Conservation (phyloP, 2,797 vertebrate genomes). For the Aldrovandia affinis region DNA sequence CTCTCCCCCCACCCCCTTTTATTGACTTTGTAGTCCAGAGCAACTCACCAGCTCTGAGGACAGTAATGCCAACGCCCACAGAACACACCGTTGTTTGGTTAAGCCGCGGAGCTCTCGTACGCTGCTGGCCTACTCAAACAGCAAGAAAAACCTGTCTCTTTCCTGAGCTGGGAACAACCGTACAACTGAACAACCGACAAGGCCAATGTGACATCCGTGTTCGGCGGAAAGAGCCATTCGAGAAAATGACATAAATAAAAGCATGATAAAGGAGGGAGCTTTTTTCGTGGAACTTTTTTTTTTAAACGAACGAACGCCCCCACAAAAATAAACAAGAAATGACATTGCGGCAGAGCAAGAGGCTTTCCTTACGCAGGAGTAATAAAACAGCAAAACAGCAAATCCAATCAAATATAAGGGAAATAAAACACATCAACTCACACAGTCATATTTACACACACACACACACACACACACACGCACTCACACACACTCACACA, state of each 20-base stretch:
- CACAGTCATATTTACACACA: too few relatives aligned
- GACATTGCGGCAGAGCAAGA: background rate
- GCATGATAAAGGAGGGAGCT: conserved; percentile 11
- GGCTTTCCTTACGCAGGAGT: background rate
- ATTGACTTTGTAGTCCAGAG: conserved; percentile 23
- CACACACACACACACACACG: too few relatives aligned
- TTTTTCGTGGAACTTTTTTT: conserved; percentile 21
- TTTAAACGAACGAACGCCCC: conserved; percentile 2
- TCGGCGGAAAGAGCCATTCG: background rate
- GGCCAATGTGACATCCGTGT: conserved; percentile 1
- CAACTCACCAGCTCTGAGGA: conserved; percentile 18
- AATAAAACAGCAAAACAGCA: background rate
- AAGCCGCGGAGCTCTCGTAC: background rate
- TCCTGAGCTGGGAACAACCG: background rate
- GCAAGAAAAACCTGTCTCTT: background rate
- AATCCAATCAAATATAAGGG: background rate
- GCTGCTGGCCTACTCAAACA: conserved; percentile 2
- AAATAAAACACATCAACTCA: background rate
- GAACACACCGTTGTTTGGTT: background rate
- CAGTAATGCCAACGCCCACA: background rate
- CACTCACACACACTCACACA: too few relatives aligned
- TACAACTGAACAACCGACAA: conserved; percentile 13
- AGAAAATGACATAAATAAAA: conserved; percentile 6
- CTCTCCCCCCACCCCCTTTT: background rate
- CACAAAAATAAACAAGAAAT: background rate